These are phyloP conservation scores for Leptura quadrifasciata DNA, from an alignment of 2,888 invertebrate species.

Conservation along the genomic window DNA sequence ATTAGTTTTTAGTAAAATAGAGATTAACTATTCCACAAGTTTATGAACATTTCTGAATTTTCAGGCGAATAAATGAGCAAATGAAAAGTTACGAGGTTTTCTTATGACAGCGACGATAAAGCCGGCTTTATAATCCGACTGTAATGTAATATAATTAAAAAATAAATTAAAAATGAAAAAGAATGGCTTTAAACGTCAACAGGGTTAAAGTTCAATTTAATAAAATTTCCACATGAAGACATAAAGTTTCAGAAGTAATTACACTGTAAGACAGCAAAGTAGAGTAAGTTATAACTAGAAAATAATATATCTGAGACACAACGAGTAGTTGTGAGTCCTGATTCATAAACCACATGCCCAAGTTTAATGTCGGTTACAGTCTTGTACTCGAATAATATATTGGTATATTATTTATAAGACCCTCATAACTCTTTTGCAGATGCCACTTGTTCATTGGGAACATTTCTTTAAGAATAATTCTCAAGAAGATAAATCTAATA, in stretches of 20 bases:
- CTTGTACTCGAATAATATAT: conserved; percentile 70
- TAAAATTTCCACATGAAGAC: conserved; percentile 43
- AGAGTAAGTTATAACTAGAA: conserved; percentile 49
- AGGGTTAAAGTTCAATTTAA: conserved; percentile 36
- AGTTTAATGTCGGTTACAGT: conserved; percentile 69
- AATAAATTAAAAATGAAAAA: conserved; percentile 46
- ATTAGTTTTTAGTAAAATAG: neutral
- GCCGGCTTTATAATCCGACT: conserved; percentile 44
- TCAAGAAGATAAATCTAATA: conserved; percentile 45
- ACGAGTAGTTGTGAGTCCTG: conserved; percentile 58
- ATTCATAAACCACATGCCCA: conserved; percentile 66
- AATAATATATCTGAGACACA: conserved; percentile 52
- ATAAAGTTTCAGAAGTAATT: conserved; percentile 53
- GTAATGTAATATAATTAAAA: conserved; percentile 51
- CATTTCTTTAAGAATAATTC: conserved; percentile 53
- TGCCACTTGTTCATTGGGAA: conserved; percentile 62
- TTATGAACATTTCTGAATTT: conserved; percentile 17
- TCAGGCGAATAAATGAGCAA: conserved; percentile 37
- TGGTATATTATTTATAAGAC: conserved; percentile 72
- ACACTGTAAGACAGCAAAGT: conserved; percentile 49
- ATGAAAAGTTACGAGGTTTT: conserved; percentile 48
- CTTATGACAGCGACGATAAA: conserved; percentile 44
- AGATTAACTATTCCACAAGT: conserved; percentile 6
- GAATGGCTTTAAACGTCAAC: conserved; percentile 26
- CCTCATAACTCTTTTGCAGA: conserved; percentile 71